Evolutionary conservation across 2,113 vertebrate species (phyloP).

Genomic region (Dasyprocta punctata): DNA sequence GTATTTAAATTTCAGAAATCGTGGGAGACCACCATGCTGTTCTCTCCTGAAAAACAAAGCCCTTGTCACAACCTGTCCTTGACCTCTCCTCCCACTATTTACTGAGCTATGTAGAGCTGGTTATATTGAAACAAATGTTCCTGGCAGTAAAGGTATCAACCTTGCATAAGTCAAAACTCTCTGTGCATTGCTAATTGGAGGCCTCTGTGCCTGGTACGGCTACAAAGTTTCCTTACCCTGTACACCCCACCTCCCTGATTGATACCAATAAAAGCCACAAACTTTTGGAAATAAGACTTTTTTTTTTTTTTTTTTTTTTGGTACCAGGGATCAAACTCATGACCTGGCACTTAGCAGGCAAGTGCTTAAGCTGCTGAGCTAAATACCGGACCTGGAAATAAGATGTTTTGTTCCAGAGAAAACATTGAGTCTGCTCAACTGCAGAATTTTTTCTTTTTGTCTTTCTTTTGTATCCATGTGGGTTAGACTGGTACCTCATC

Average conservation of each 20-base stretch:
- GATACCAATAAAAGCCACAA: background rate
- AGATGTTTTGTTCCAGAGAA: background rate
- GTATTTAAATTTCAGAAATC: conserved; percentile 54
- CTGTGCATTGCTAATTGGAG: background rate
- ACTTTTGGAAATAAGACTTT: background rate
- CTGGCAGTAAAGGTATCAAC: background rate
- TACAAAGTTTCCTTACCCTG: background rate
- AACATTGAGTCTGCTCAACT: background rate
- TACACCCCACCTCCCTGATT: background rate
- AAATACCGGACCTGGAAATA: too few relatives aligned
- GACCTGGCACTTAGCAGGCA: too few relatives aligned
- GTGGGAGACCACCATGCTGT: background rate
- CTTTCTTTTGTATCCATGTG: background rate
- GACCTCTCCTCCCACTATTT: background rate
- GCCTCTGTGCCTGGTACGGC: background rate
- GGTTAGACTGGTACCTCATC: background rate
- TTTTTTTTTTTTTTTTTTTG: too few relatives aligned
- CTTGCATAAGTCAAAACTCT: background rate
- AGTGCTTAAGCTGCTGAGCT: too few relatives aligned
- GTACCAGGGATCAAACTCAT: too few relatives aligned
- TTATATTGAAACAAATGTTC: background rate
- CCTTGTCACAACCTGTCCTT: background rate
- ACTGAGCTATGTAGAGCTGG: background rate
- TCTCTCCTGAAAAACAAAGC: background rate
- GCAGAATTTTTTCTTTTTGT: background rate